Conservation (phyloP, 2,113 vertebrate species). For the Paedocypris sp. region DNA sequence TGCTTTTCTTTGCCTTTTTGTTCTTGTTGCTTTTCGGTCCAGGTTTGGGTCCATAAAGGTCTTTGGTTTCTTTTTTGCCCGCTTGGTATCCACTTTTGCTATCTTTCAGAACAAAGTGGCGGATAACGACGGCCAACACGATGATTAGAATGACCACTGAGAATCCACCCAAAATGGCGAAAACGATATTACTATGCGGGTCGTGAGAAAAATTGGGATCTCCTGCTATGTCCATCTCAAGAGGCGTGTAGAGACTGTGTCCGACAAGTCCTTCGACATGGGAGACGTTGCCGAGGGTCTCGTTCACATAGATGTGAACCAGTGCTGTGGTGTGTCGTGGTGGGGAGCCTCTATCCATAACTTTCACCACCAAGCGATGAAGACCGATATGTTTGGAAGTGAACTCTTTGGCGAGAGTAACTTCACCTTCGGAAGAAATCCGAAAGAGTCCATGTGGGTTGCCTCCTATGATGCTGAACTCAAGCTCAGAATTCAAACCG, state of each 20-base stretch:
- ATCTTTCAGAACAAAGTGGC: constrained; percentile 83
- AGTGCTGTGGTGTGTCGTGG: constrained; percentile 78
- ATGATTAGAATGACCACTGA: constrained; percentile 85
- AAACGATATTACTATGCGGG: constrained; percentile 82
- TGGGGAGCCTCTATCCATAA: constrained; percentile 85
- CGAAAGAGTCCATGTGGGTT: constrained; percentile 89
- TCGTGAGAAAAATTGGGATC: constrained; percentile 81
- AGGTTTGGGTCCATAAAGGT: constrained; percentile 86
- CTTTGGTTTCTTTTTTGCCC: constrained; percentile 94
- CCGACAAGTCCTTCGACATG: constrained; percentile 83
- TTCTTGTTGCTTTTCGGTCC: constrained; percentile 77
- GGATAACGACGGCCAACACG: constrained; percentile 75
- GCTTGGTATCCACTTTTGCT: constrained; percentile 95
- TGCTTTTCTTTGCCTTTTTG: constrained; percentile 87
- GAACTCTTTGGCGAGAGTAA: constrained; percentile 83
- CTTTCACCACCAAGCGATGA: constrained; percentile 83
- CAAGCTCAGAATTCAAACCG: constrained; percentile 75
- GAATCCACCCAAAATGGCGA: constrained; percentile 77
- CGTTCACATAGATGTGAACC: constrained; percentile 91
- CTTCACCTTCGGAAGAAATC: constrained; percentile 79
- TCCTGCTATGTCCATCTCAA: constrained; percentile 89
- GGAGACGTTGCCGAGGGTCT: constrained; percentile 80
- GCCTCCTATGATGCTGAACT: constrained; percentile 79
- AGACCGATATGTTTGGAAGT: constrained; percentile 82
- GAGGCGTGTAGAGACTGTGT: constrained; percentile 86